phyloP scores from a whole-genome alignment of 2,888 invertebrate species.

The Aromia moschata region DNA sequence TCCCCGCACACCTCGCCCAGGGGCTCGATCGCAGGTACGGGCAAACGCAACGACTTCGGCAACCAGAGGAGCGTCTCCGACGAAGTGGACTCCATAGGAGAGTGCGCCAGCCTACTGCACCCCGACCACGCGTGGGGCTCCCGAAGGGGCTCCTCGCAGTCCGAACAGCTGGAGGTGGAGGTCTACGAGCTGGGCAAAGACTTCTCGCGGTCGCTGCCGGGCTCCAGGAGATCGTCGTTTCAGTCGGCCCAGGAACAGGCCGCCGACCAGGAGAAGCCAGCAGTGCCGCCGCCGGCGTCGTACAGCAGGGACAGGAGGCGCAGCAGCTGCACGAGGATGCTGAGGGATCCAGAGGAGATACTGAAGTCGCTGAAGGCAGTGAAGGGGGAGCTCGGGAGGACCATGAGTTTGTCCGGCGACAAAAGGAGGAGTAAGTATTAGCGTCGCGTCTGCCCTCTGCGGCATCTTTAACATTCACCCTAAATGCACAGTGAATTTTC shows the following conservation, averaged over 20 bases:
- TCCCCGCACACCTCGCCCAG: conserved; percentile 83
- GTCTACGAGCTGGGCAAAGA: conserved; percentile 87
- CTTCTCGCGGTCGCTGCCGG: conserved; percentile 86
- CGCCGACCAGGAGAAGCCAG: conserved; percentile 60
- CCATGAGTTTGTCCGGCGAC: conserved; percentile 79
- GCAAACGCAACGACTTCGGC: conserved; percentile 76
- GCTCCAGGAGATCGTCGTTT: conserved; percentile 85
- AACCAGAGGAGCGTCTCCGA: conserved; percentile 79
- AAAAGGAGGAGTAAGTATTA: conserved; percentile 66
- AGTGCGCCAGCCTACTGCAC: conserved; percentile 80
- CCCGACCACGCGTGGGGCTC: conserved; percentile 88
- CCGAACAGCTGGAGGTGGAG: conserved; percentile 81
- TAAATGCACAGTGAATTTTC: conserved; percentile 1
- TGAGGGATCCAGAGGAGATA: conserved; percentile 85
- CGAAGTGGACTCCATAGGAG: conserved; percentile 80
- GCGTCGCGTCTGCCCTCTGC: no score
- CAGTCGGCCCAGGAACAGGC: conserved; percentile 68
- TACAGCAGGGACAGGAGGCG: conserved; percentile 78
- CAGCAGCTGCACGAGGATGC: conserved; percentile 78
- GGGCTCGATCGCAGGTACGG: conserved; percentile 75
- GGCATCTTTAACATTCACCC: no score
- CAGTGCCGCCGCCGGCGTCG: conserved; percentile 65
- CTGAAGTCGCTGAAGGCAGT: conserved; percentile 82
- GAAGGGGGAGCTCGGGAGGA: conserved; percentile 82
- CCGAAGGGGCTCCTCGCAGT: conserved; percentile 87